These are phyloP conservation scores for Hipposideros larvatus DNA, from an alignment of 2,797 vertebrate genomes.

Conservation along the genomic window DNA sequence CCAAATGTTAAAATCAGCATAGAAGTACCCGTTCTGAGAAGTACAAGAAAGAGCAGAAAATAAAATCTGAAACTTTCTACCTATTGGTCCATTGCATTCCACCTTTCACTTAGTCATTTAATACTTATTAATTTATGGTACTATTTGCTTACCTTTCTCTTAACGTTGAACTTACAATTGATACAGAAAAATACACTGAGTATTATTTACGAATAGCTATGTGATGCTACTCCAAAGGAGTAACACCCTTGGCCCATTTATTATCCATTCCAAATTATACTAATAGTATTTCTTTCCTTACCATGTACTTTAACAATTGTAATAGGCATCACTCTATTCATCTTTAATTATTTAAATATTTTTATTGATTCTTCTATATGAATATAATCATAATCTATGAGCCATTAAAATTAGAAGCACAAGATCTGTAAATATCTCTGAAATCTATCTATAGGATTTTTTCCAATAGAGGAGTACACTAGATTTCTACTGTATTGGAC, in stretches of 20 bases:
- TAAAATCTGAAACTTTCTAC: not conserved
- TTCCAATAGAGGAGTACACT: not conserved
- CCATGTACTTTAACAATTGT: too few relatives aligned
- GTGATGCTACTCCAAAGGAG: not conserved
- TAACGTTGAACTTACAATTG: not conserved
- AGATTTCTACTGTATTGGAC: not conserved
- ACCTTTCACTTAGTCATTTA: too few relatives aligned
- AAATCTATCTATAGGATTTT: not conserved
- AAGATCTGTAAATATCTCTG: not conserved
- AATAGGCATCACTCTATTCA: not conserved
- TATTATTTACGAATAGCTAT: too few relatives aligned
- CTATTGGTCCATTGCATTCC: not conserved
- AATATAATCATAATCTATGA: not conserved
- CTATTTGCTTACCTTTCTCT: not conserved
- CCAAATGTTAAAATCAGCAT: fast-evolving
- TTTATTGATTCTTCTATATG: not conserved
- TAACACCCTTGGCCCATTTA: too few relatives aligned
- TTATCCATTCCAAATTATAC: not conserved
- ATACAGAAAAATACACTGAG: not conserved
- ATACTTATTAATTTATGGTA: not conserved
- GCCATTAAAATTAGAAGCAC: not conserved
- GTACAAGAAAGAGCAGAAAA: not conserved
- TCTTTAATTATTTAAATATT: not conserved
- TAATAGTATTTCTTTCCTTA: not conserved
- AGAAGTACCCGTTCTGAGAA: fast-evolving